Percentiles rank a stretch among this genome's conserved stretches.
These are phyloP conservation scores for Drosophila pullipes DNA, from an alignment of 2,888 invertebrate genomes.

Conservation along the genomic window DNA sequence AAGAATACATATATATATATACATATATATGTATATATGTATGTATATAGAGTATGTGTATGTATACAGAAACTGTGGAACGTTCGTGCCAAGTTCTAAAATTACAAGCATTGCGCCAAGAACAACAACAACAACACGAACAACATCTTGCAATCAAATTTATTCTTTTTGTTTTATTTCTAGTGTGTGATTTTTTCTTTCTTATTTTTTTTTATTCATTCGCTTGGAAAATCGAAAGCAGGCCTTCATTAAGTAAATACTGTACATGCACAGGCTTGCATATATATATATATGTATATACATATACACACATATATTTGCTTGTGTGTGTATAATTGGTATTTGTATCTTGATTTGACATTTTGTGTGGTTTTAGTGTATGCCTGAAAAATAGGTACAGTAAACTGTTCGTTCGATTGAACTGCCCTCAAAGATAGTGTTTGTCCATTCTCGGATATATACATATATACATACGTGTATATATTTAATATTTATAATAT, in stretches of 20 bases:
- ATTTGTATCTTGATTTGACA: conserved; percentile 7
- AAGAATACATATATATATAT: conserved; percentile 16
- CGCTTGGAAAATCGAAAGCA: conserved; percentile 65
- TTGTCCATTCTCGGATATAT: too few relatives aligned
- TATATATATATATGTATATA: not conserved
- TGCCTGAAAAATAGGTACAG: not conserved
- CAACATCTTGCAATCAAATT: conserved; percentile 41
- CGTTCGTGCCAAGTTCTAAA: conserved; percentile 77
- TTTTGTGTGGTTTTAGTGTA: not conserved
- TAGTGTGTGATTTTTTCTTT: conserved; percentile 1
- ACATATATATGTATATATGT: not conserved
- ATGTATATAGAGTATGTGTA: conserved; percentile 8
- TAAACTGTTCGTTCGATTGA: conserved; percentile 12
- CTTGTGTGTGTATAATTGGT: not conserved
- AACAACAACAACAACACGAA: conserved; percentile 9
- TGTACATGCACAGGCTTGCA: conserved; percentile 4
- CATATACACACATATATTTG: not conserved
- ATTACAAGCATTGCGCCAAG: conserved; percentile 63
- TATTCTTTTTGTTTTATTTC: conserved; percentile 7
- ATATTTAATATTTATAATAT: too few relatives aligned
- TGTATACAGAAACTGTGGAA: conserved; percentile 33
- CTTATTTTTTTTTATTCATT: conserved; percentile 49
- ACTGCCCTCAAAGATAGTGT: too few relatives aligned
- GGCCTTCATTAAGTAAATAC: conserved; percentile 39
- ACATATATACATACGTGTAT: too few relatives aligned